Evolutionary conservation across 2,797 vertebrate genomes (phyloP).

Genomic region (Miichthys miiuy): DNA sequence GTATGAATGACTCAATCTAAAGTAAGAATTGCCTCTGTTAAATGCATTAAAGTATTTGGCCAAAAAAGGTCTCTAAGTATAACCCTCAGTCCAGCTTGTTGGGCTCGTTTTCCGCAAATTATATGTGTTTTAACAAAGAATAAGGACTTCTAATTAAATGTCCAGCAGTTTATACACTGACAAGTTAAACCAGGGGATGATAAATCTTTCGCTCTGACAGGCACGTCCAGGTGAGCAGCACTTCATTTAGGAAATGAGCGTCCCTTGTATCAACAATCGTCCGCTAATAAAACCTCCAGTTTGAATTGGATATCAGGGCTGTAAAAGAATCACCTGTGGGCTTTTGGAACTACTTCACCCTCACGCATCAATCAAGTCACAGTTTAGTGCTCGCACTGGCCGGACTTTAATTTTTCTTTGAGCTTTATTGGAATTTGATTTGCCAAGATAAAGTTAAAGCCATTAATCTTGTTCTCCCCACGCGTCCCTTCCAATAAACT

Average conservation of each 20-base stretch:
- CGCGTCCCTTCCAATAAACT: conserved; percentile 78
- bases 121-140: conserved; percentile 64
- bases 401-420: conserved; percentile 76
- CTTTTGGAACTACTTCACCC: conserved; percentile 72
- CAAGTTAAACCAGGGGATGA: conserved; percentile 62
- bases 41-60: conserved; percentile 32
- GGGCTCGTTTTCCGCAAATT: conserved; percentile 53
- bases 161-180: conserved; percentile 64
- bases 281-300: conserved; percentile 77
- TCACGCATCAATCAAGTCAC: conserved; percentile 78
- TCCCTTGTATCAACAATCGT: conserved; percentile 75
- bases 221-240: conserved; percentile 72
- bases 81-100: conserved; percentile 42
- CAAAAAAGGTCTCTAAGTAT: conserved; percentile 30
- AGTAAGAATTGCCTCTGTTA: conserved; percentile 42
- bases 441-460: conserved; percentile 84
- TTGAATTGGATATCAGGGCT: conserved; percentile 72
- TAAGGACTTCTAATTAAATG: conserved; percentile 64
- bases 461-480: conserved; percentile 77
- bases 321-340: conserved; percentile 85
- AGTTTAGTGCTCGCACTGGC: conserved; percentile 66
- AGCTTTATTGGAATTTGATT: conserved; percentile 85
- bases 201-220: conserved; percentile 76
- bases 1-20: conserved; percentile 35
- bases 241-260: conserved; percentile 80